Base-by-base conservation (phyloP, 1,140 invertebrate genomes). In the Chionoecetes opilio region DNA sequence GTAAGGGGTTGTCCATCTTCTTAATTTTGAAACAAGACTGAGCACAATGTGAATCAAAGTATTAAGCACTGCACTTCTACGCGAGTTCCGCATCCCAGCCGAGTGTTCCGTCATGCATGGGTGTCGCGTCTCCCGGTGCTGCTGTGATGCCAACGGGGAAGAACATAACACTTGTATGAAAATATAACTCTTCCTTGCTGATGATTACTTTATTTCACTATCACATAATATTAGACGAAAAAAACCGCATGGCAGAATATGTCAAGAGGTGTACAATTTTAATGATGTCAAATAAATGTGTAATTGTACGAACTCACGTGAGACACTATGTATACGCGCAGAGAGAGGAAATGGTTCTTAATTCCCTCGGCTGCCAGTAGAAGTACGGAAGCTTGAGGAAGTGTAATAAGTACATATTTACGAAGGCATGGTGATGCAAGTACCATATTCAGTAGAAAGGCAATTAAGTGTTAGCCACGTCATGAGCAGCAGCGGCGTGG, bases 391-490 rank as follows among this genome's bases (percentile, higher is more conserved):
- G n/a, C n/a, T n/a, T n/a, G n/a, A 53, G 46, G 46, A 53, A 53
- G 21, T 75, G 63, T 75, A 75, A 75, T 75, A 5, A n/a, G 11
- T 26, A 75, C 26, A 75, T 75, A 75, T 75, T 75, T 0, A 75
- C 63, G 63, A 26, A 75, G 26, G 63, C 6, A 75, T 75, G 21
- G 63, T 75, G 11, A 75, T 75, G 63, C 21, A 75, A 75, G 63
- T 75, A 75, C 63, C 63, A 75, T 75, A 75, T 75, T 75, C 21
- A n/a, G 63, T 75, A n/a, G 63, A 75, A 75, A 75, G 63, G 21
- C 6, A n/a, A n/a, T n/a, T n/a, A 26, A 26, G 63, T n/a, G 63
- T 75, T 75, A 21, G 63, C 0, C 63, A 26, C 5, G 3, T n/a
- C n/a, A n/a, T 75, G 63, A n/a, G 21, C 63, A 75, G 21, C 63